A percentile compares a stretch with the other conserved stretches of the same genome.
phyloP scores from a whole-genome alignment of 2,797 vertebrate genomes.

The Rhinoraja longicauda region DNA sequence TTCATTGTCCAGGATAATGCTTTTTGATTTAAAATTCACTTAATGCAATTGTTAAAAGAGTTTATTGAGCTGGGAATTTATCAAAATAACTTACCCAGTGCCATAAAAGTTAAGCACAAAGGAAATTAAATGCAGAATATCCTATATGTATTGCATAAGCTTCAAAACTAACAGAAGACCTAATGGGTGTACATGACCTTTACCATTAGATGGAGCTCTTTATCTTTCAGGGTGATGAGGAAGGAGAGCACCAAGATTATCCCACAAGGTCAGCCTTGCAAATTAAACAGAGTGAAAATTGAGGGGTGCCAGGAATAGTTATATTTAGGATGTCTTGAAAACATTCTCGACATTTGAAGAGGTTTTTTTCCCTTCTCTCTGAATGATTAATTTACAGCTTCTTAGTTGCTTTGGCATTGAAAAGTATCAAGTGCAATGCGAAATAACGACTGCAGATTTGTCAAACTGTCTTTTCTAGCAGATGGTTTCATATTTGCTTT shows the following conservation, averaged over 20 bases:
- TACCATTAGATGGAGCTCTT: slow-evolving; percentile 23
- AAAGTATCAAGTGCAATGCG: neutral
- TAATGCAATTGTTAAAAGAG: neutral
- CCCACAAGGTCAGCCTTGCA: neutral
- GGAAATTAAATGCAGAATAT: neutral
- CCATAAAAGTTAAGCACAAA: neutral
- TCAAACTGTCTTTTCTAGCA: neutral
- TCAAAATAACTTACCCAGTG: neutral
- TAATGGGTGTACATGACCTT: neutral
- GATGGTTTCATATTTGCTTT: neutral
- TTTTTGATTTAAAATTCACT: neutral
- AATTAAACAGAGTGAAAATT: neutral
- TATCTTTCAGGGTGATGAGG: neutral
- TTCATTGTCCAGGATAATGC: neutral
- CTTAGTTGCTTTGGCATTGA: neutral
- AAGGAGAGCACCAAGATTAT: neutral
- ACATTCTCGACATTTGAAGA: neutral
- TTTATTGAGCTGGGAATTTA: neutral
- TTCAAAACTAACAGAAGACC: neutral
- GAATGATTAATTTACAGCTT: neutral
- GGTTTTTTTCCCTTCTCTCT: neutral
- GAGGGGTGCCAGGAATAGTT: neutral
- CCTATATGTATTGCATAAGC: neutral
- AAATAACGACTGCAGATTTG: neutral
- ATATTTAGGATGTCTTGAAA: too few species aligned